Conservation (phyloP, 2,888 invertebrate species). For the Barypeithes pellucidus region DNA sequence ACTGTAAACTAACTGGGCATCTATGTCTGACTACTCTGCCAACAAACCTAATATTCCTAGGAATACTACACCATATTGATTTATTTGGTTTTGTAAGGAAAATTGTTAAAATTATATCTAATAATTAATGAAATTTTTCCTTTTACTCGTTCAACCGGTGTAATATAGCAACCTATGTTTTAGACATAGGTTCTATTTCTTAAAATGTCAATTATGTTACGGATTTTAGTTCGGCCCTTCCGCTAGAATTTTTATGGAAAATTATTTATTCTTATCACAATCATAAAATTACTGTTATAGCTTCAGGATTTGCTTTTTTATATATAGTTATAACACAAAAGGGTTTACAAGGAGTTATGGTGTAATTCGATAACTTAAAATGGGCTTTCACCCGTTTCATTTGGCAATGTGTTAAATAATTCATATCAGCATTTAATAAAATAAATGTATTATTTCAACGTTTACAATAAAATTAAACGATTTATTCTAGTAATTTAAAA, state of each 20-base stretch:
- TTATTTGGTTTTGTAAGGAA: too few species aligned
- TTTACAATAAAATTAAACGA: too few species aligned
- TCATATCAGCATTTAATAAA: neutral
- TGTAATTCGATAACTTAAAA: neutral
- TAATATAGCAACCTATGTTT: too few species aligned
- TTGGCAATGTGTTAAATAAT: neutral
- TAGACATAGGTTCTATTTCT: too few species aligned
- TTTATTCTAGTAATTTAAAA: too few species aligned
- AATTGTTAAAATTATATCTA: too few species aligned
- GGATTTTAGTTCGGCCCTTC: neutral
- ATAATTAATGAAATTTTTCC: too few species aligned
- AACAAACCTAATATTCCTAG: too few species aligned
- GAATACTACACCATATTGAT: too few species aligned
- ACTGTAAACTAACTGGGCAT: too few species aligned
- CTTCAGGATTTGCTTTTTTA: constrained; percentile 8
- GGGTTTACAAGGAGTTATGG: neutral
- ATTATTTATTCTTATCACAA: constrained; percentile 2
- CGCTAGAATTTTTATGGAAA: constrained; percentile 1
- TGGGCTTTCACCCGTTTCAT: neutral
- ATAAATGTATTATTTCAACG: neutral
- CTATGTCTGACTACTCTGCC: too few species aligned
- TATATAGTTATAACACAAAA: neutral
- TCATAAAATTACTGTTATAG: neutral
- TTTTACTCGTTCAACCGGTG: too few species aligned
- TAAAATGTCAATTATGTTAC: neutral